Percentiles rank a stretch among this genome's conserved stretches.
Conservation (phyloP, 2,113 vertebrate species). For the Microcebus griseorufus region DNA sequence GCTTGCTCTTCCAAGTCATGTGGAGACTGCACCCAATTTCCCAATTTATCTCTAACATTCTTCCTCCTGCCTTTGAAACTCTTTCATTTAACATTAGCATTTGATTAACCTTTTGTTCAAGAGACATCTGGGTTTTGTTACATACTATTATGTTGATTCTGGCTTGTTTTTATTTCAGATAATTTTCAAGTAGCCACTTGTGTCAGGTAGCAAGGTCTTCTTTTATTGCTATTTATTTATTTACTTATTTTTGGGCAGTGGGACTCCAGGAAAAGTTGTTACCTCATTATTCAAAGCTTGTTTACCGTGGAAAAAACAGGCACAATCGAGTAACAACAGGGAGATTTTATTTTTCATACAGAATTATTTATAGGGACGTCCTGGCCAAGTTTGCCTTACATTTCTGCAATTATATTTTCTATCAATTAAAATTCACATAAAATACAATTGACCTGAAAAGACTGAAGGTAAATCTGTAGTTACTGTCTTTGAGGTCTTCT, state of each 20-base stretch:
- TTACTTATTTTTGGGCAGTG: background rate
- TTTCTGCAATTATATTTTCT: constrained; percentile 4
- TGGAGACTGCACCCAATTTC: constrained; percentile 59
- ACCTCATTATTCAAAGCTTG: background rate
- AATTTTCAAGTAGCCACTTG: constrained; percentile 58
- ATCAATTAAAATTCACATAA: constrained; percentile 20
- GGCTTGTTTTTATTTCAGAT: constrained; percentile 64
- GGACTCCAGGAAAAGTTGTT: background rate
- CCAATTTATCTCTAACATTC: constrained; percentile 57
- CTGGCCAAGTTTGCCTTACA: background rate
- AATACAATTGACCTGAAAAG: background rate
- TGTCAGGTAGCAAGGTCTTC: constrained; percentile 28
- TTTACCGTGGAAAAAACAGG: background rate
- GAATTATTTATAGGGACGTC: background rate
- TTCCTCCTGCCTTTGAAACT: constrained; percentile 69
- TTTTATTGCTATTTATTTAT: constrained; percentile 12
- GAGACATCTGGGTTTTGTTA: constrained; percentile 76
- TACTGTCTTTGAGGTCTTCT: background rate
- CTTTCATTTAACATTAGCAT: constrained; percentile 73
- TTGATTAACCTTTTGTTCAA: constrained; percentile 77
- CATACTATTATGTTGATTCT: constrained; percentile 60
- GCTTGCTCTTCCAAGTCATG: background rate
- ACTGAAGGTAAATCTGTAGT: background rate
- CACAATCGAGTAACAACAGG: background rate
- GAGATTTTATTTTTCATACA: background rate